Conservation (phyloP, 2,888 invertebrate genomes). For the Drosophila cognata region DNA sequence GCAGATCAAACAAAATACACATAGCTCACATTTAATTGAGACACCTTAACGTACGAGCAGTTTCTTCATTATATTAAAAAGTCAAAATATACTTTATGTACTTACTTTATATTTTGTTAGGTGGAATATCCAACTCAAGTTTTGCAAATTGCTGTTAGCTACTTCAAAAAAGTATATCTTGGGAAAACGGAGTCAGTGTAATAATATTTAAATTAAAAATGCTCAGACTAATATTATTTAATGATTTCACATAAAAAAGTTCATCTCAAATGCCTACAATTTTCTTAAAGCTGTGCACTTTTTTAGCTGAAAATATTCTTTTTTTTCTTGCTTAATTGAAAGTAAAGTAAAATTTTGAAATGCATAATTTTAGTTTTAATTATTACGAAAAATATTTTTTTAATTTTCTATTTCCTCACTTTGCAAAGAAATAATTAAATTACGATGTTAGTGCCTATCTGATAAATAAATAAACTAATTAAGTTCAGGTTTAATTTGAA, state of each 20-base stretch:
- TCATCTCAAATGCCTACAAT: not conserved
- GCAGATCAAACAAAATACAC: not conserved
- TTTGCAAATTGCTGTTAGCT: not conserved
- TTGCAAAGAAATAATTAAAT: not conserved
- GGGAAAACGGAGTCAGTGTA: not conserved
- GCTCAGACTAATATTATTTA: not conserved
- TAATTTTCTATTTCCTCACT: not conserved
- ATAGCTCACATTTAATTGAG: not conserved
- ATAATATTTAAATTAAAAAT: not conserved
- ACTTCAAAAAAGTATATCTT: not conserved
- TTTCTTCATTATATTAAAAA: not conserved
- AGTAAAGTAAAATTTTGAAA: not conserved
- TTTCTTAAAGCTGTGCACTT: not conserved
- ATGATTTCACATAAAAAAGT: not conserved
- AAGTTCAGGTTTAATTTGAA: not conserved
- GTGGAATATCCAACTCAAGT: constrained; percentile 5
- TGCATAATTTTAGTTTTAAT: not conserved
- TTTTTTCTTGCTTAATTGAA: not conserved
- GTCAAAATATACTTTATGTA: constrained; percentile 14
- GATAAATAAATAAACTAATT: not conserved
- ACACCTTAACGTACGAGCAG: not conserved
- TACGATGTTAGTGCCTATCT: not conserved
- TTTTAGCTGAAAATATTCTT: not conserved
- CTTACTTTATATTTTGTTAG: constrained; percentile 13
- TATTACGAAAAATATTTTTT: not conserved